Percentiles rank a stretch among this genome's conserved stretches.
These are phyloP conservation scores for Ammodytes dubius DNA, from an alignment of 2,113 vertebrate genomes.

Conservation along the genomic window DNA sequence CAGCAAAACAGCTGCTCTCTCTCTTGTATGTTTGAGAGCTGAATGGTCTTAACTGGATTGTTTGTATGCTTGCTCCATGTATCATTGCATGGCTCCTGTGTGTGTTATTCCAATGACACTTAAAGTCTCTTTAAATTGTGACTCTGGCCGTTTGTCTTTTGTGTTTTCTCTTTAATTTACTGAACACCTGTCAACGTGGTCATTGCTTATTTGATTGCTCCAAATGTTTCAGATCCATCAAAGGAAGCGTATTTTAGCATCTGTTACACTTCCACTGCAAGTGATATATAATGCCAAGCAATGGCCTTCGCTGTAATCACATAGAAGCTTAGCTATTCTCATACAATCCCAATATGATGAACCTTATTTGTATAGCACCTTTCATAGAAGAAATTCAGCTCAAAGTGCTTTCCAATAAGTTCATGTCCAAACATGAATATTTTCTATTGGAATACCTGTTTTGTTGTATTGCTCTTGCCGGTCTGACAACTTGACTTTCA, in stretches of 20 bases:
- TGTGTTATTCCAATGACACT: too few relatives aligned
- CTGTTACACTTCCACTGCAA: neutral
- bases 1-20: neutral
- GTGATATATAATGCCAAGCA: neutral
- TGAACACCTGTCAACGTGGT: too few relatives aligned
- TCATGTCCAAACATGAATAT: neutral
- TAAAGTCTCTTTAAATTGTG: too few relatives aligned
- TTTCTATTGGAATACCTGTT: neutral
- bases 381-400: too few relatives aligned
- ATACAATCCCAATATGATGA: neutral
- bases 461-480: neutral
- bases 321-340: neutral
- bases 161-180: neutral
- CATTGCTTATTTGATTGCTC: neutral
- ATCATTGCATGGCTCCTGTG: neutral
- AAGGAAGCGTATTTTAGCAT: neutral
- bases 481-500: neutral
- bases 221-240: neutral
- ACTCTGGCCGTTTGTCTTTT: too few relatives aligned
- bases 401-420: neutral
- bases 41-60: neutral
- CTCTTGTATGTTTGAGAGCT: neutral
- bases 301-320: neutral
- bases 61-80: neutral
- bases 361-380: too few relatives aligned